phyloP scores from a whole-genome alignment of 2,797 vertebrate genomes.

The Parotocinclus haroldoi region DNA sequence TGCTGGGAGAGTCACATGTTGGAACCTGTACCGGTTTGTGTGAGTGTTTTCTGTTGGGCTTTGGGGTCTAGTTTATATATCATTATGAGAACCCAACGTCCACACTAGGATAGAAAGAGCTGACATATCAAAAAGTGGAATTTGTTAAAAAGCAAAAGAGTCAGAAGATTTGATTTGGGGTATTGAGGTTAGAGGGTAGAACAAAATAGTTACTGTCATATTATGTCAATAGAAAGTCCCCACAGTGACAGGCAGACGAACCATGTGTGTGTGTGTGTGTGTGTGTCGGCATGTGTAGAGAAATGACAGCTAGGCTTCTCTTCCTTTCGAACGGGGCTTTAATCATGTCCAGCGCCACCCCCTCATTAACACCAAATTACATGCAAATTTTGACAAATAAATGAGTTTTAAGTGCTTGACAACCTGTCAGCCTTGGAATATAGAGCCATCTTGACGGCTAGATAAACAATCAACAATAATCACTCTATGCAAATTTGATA shows the following conservation, averaged over 20 bases:
- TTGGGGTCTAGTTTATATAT: too few species aligned
- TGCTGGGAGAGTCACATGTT: conserved; percentile 26
- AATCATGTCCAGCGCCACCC: conserved; percentile 89
- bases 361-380: conserved; percentile 97
- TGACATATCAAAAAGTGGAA: too few species aligned
- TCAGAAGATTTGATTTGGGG: too few species aligned
- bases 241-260: too few species aligned
- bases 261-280: conserved; percentile 8
- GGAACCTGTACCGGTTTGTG: conserved; percentile 10
- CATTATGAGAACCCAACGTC: too few species aligned
- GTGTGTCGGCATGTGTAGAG: conserved; percentile 39
- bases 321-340: conserved; percentile 66
- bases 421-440: conserved; percentile 95
- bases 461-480: conserved; percentile 99
- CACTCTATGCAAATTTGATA: conserved; percentile 99
- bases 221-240: too few species aligned
- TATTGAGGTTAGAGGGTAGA: too few species aligned
- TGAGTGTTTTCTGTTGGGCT: neutral
- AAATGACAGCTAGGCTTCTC: conserved; percentile 67
- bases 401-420: conserved; percentile 99
- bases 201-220: too few species aligned
- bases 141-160: too few species aligned
- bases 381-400: conserved; percentile 99
- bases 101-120: too few species aligned
- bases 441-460: conserved; percentile 96